Conservation (phyloP, 1,140 invertebrate genomes). For the Anagrus nilaparvatae region DNA sequence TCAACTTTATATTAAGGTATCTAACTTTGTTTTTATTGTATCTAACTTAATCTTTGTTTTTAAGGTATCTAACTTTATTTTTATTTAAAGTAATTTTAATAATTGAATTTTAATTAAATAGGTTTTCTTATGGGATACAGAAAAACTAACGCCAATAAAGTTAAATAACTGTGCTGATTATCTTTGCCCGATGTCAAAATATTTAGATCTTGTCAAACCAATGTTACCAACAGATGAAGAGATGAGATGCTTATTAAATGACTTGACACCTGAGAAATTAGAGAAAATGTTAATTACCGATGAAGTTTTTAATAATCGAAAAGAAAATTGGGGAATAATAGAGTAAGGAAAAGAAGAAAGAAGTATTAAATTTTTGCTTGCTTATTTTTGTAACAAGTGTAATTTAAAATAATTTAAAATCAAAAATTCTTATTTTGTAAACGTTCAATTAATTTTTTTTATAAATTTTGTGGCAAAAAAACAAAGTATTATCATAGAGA, state of each 20-base stretch:
- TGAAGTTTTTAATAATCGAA: too few relatives aligned
- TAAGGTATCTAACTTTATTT: not conserved
- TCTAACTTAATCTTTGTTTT: not conserved
- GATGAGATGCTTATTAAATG: slow-evolving; percentile 2
- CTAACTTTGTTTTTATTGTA: not conserved
- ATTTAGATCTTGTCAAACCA: not conserved
- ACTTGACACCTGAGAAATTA: not conserved
- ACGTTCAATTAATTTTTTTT: too few relatives aligned
- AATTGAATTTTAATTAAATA: not conserved
- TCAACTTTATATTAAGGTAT: slow-evolving; percentile 2
- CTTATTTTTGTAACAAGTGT: too few relatives aligned
- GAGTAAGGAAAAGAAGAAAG: too few relatives aligned
- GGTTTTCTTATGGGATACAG: not conserved
- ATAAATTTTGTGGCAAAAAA: too few relatives aligned
- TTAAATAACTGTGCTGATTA: not conserved
- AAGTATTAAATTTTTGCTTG: too few relatives aligned
- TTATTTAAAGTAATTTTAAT: not conserved
- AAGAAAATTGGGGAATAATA: too few relatives aligned
- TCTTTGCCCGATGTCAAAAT: slow-evolving; percentile 3
- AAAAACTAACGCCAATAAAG: slow-evolving; percentile 1
- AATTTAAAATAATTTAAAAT: too few relatives aligned
- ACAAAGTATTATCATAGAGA: too few relatives aligned
- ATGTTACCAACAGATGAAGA: slow-evolving; percentile 6
- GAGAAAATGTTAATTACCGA: not conserved
- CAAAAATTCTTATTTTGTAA: too few relatives aligned